Evolutionary conservation across 92 coral and sea anemone species (phyloP).

Genomic region (Virgularia gustaviana): DNA sequence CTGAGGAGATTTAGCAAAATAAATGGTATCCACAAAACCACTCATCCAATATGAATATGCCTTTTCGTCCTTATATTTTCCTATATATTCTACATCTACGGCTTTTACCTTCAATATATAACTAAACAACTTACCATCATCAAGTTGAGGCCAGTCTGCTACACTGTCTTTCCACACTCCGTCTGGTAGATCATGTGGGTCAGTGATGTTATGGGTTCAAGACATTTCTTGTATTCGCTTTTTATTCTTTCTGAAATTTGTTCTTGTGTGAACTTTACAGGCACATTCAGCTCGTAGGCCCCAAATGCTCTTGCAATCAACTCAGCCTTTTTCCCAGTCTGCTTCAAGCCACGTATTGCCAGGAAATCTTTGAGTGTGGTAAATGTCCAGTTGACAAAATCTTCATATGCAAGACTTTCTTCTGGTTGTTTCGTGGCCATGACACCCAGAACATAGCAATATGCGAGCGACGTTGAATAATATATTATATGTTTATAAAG

Average conservation of each 20-base stretch:
- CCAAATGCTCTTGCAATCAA: not conserved
- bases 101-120: not conserved
- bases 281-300: not conserved
- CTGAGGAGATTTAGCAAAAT: not conserved
- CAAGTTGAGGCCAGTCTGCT: not conserved
- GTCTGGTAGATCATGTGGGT: not conserved
- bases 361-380: not conserved
- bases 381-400: not conserved
- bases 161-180: not conserved
- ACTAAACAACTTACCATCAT: no score
- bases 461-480: no score
- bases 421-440: no score
- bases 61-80: conserved; percentile 41
- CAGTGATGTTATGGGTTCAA: not conserved
- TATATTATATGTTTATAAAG: no score
- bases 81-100: conserved; percentile 29
- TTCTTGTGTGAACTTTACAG: not conserved
- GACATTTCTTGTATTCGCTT: not conserved
- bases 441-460: no score
- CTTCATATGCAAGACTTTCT: no score
- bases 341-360: not conserved
- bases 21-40: conserved; percentile 34
- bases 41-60: conserved; percentile 29
- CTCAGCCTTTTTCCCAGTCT: not conserved
- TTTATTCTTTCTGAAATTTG: not conserved